phyloP scores from a whole-genome alignment of 1,140 invertebrate species.

The Spodoptera litura region DNA sequence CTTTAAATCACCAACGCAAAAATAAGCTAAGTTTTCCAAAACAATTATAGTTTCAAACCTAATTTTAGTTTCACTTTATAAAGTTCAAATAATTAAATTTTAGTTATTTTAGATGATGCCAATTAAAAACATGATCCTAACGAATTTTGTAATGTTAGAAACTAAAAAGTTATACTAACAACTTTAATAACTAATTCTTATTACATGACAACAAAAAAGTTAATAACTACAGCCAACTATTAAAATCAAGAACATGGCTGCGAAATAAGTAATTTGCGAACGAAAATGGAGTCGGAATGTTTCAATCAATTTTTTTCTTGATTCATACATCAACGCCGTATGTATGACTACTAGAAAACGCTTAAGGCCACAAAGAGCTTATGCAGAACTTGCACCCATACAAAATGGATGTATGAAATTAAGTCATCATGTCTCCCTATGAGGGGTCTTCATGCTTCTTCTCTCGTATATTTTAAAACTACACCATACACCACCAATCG shows the following conservation, averaged over 20 bases:
- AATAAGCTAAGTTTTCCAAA: too few relatives aligned
- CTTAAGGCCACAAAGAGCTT: conserved; percentile 39
- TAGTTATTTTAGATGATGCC: neutral
- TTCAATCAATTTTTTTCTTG: conserved; percentile 9
- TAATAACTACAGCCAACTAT: conserved; percentile 21
- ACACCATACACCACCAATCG: conserved; percentile 2
- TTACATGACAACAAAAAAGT: conserved; percentile 16
- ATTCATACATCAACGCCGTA: conserved; percentile 13
- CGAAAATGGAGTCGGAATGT: conserved; percentile 31
- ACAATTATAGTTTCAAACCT: too few relatives aligned
- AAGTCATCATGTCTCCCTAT: conserved; percentile 76
- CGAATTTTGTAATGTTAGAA: neutral
- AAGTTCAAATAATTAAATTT: neutral
- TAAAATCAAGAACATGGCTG: conserved; percentile 26
- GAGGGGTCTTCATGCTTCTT: conserved; percentile 69
- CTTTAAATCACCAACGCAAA: too few relatives aligned
- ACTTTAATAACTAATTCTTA: conserved; percentile 21
- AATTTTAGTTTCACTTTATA: neutral
- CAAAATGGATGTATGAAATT: conserved; percentile 73
- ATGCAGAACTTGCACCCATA: conserved; percentile 70
- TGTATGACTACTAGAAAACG: conserved; percentile 8
- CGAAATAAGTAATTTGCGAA: conserved; percentile 20
- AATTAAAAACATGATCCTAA: conserved; percentile 20
- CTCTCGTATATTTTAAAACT: conserved; percentile 62
- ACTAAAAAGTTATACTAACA: conserved; percentile 8